phyloP scores from a whole-genome alignment of 2,888 invertebrate species.

The Athalia cordata region DNA sequence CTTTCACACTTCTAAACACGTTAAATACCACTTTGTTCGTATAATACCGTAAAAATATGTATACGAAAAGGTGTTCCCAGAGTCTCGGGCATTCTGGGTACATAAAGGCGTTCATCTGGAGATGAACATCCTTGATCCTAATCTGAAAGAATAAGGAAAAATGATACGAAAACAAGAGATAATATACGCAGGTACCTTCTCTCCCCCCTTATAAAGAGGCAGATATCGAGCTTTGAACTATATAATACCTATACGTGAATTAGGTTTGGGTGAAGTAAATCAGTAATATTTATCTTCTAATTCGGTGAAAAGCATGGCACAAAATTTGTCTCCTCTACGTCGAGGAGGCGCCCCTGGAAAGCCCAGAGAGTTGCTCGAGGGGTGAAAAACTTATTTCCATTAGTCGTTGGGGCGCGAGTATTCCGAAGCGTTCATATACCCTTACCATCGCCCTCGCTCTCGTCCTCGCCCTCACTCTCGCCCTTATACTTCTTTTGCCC shows the following conservation, averaged over 20 bases:
- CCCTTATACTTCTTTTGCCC: no score
- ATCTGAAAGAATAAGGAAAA: conserved; percentile 9
- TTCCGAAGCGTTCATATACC: conserved; percentile 53
- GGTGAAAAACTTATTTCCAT: conserved; percentile 63
- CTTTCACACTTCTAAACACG: conserved; percentile 38
- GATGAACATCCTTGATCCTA: conserved; percentile 23
- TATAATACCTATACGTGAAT: conserved; percentile 10
- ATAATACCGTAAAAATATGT: neutral
- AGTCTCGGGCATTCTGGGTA: no score
- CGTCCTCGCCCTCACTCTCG: no score
- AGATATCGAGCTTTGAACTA: neutral
- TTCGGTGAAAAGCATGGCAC: conserved; percentile 60
- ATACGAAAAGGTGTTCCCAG: no score
- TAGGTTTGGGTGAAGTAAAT: conserved; percentile 54
- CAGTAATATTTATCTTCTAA: conserved; percentile 64
- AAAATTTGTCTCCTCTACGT: conserved; percentile 52
- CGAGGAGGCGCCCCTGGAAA: conserved; percentile 15
- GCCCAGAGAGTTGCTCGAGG: conserved; percentile 47
- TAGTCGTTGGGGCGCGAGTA: conserved; percentile 57
- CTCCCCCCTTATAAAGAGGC: conserved; percentile 12
- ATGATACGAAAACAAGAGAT: neutral
- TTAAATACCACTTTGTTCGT: conserved; percentile 32
- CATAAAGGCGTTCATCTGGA: conserved; percentile 12
- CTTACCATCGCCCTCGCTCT: conserved; percentile 47
- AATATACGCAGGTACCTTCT: no score